Evolutionary conservation across 35 echinoderm and acorn worm genomes (phyloP).

Genomic region (Hemicentrotus pulcherrimus): DNA sequence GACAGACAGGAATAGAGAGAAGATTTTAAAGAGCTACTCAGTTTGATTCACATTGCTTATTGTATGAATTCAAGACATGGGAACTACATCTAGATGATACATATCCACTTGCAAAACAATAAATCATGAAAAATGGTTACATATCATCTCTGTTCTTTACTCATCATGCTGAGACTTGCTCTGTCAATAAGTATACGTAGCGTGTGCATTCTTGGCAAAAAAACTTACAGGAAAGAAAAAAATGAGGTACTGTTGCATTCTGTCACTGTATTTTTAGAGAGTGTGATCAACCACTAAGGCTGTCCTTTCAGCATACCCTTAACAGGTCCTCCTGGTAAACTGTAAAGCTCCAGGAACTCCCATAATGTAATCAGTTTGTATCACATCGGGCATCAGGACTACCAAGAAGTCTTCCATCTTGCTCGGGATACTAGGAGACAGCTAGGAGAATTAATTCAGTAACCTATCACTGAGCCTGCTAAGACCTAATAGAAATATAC

Average conservation of each 20-base stretch:
- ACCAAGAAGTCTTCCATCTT: not conserved
- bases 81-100: too few species aligned
- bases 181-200: too few species aligned
- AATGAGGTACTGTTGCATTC: not conserved
- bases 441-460: not conserved
- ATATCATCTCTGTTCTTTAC: too few species aligned
- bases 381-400: not conserved
- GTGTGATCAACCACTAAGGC: not conserved
- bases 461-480: not conserved
- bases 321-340: not conserved
- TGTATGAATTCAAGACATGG: too few species aligned
- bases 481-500: not conserved
- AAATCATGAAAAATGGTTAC: too few species aligned
- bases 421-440: not conserved
- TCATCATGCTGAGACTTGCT: too few species aligned
- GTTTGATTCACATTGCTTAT: too few species aligned
- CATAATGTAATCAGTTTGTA: not conserved
- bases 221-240: not conserved
- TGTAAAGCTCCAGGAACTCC: not conserved
- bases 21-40: too few species aligned
- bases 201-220: too few species aligned
- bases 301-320: not conserved
- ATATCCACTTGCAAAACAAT: too few species aligned
- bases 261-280: not conserved
- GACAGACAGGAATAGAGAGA: too few species aligned